Evolutionary conservation across 2,113 vertebrate genomes (phyloP).

Genomic region (Lophius piscatorius): DNA sequence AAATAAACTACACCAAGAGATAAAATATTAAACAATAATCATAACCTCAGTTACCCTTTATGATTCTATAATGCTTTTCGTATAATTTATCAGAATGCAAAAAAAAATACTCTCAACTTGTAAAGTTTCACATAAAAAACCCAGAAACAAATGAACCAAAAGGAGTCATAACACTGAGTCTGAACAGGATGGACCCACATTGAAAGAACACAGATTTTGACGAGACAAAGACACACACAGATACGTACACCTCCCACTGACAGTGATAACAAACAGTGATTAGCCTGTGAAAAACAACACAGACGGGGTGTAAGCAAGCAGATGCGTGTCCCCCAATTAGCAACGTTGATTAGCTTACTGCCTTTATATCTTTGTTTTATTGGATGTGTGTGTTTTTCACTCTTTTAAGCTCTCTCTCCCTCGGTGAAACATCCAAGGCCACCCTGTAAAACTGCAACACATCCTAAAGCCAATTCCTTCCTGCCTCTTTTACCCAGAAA

Average conservation of each 20-base stretch:
- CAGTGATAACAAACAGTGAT: conserved; percentile 78
- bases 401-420: conserved; percentile 27
- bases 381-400: conserved; percentile 54
- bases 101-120: background rate
- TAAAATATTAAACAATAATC: no score
- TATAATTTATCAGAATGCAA: no score
- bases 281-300: conserved; percentile 80
- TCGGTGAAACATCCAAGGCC: conserved; percentile 63
- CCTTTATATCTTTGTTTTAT: conserved; percentile 80
- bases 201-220: conserved; percentile 49
- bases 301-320: conserved; percentile 72
- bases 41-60: no score
- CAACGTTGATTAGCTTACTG: conserved; percentile 70
- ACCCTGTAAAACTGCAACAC: conserved; percentile 65
- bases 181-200: conserved; percentile 27
- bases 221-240: conserved; percentile 50
- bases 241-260: conserved; percentile 67
- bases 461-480: conserved; percentile 66
- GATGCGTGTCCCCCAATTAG: conserved; percentile 73
- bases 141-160: background rate
- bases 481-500: conserved; percentile 65
- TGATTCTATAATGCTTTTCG: no score
- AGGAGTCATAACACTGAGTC: conserved; percentile 7
- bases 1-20: no score
- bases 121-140: conserved; percentile 11